A percentile compares a stretch with the other conserved stretches of the same genome.
Evolutionary conservation across 1,140 invertebrate species (phyloP).

Genomic region (Bactericera cockerelli): DNA sequence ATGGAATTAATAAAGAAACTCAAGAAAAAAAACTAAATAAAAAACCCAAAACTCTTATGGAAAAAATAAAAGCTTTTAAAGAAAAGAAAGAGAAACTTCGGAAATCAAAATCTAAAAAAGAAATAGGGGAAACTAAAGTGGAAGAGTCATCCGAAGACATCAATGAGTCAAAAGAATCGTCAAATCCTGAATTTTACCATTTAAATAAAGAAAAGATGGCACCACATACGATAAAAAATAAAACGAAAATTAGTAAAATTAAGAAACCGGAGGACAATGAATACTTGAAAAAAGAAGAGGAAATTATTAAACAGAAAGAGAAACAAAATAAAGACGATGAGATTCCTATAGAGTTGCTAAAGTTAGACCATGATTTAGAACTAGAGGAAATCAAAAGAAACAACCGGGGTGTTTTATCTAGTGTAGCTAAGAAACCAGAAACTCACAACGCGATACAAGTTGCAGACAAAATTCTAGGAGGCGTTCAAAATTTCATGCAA

Average conservation of each 20-base stretch:
- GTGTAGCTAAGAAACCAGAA: background rate
- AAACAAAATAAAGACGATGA: background rate
- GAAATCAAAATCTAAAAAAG: slow-evolving; percentile 3
- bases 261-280: background rate
- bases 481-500: slow-evolving; percentile 4
- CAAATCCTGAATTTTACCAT: background rate
- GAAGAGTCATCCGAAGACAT: background rate
- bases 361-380: slow-evolving; percentile 7
- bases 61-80: background rate
- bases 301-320: background rate
- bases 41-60: background rate
- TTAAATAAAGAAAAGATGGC: background rate
- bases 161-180: background rate
- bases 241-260: background rate
- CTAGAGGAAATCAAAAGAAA: slow-evolving; percentile 6
- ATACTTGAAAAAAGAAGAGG: slow-evolving; percentile 2
- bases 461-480: slow-evolving; percentile 1
- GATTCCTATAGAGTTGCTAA: background rate
- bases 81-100: background rate
- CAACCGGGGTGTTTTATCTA: background rate
- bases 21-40: background rate
- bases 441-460: background rate
- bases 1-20: background rate
- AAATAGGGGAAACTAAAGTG: background rate
- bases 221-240: background rate